Conservation (phyloP, 2,888 invertebrate species). For the Cyclophora albipunctata region DNA sequence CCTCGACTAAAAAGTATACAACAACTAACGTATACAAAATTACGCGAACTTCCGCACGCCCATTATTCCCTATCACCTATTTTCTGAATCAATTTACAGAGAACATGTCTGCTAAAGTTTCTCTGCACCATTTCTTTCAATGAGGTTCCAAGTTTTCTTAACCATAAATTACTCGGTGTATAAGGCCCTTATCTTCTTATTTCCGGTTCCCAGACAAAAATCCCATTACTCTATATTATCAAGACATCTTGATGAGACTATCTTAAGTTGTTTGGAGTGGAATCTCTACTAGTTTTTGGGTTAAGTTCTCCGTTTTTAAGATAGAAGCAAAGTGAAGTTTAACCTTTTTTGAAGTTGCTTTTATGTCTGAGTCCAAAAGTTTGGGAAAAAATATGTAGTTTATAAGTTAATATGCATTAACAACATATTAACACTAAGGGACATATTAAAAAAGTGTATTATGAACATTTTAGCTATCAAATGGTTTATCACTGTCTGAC, state of each 20-base stretch:
- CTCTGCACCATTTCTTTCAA: conserved; percentile 48
- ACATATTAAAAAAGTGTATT: too few species aligned
- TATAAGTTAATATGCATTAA: too few species aligned
- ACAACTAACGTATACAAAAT: too few species aligned
- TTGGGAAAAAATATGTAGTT: too few species aligned
- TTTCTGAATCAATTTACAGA: conserved; percentile 46
- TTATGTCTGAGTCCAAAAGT: too few species aligned
- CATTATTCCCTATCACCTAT: not conserved
- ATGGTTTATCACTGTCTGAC: too few species aligned
- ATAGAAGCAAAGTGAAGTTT: not conserved
- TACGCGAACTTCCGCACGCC: too few species aligned
- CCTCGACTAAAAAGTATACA: too few species aligned
- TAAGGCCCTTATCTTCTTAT: conserved; percentile 55
- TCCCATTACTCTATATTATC: conserved; percentile 65
- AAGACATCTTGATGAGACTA: conserved; percentile 50
- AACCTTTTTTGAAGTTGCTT: too few species aligned
- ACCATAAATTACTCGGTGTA: conserved; percentile 54
- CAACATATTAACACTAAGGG: too few species aligned
- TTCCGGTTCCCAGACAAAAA: conserved; percentile 43
- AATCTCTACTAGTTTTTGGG: not conserved
- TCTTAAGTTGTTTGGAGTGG: conserved; percentile 20
- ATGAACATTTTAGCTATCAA: too few species aligned
- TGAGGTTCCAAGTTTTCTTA: conserved; percentile 39
- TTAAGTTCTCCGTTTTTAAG: not conserved
- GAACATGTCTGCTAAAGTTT: conserved; percentile 23